These are phyloP conservation scores for Distichodus sexfasciatus DNA, from an alignment of 2,797 vertebrate genomes.

Conservation along the genomic window DNA sequence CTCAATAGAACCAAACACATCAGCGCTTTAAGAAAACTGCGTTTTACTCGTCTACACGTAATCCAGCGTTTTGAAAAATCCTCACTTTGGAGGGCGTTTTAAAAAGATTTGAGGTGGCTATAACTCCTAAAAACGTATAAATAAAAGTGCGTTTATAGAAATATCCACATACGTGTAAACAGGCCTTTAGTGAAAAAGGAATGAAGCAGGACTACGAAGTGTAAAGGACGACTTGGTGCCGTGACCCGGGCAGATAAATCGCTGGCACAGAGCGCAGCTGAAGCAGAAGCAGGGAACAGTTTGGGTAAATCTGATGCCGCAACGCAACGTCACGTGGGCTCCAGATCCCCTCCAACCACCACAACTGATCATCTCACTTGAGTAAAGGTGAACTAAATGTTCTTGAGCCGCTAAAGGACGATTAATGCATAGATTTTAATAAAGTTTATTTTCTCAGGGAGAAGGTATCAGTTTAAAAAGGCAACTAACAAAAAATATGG, in stretches of 20 bases:
- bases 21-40: no score
- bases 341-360: no score
- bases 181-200: no score
- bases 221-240: conserved; percentile 17
- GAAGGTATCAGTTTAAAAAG: conserved; percentile 53
- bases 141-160: no score
- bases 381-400: neutral
- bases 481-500: conserved; percentile 61
- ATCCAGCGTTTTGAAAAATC: no score
- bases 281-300: neutral
- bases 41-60: no score
- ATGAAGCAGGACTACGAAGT: conserved; percentile 3
- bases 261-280: conserved; percentile 10
- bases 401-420: neutral
- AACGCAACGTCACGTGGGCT: neutral
- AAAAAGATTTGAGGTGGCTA: no score
- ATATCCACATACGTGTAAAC: no score
- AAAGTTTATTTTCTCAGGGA: neutral
- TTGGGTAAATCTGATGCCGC: conserved; percentile 26
- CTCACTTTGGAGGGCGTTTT: no score
- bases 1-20: no score
- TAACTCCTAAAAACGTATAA: no score
- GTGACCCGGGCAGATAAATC: conserved; percentile 21
- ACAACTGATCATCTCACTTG: no score
- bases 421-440: conserved; percentile 28